Evolutionary conservation across 2,888 invertebrate genomes (phyloP).

Genomic region (Himalopsyche kuldschensis): DNA sequence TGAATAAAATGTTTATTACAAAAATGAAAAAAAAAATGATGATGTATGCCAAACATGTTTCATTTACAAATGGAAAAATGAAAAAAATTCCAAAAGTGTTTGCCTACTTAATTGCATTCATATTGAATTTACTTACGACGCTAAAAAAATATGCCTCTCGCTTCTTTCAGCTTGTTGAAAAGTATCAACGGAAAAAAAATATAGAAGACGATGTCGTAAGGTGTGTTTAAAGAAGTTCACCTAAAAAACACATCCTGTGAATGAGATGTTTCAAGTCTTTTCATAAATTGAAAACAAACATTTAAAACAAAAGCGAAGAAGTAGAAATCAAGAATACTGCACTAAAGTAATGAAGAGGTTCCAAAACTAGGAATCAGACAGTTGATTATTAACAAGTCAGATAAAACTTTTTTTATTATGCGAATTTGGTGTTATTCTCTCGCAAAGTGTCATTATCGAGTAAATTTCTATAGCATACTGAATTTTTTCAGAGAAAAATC

Average conservation of each 20-base stretch:
- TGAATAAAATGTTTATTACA: too few relatives aligned
- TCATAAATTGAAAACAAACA: constrained; percentile 1
- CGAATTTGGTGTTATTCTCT: too few relatives aligned
- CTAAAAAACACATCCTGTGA: background rate
- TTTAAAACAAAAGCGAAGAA: background rate
- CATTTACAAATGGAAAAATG: too few relatives aligned
- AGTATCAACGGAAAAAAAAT: background rate
- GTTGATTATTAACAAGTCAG: too few relatives aligned
- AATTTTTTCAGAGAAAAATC: too few relatives aligned
- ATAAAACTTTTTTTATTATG: too few relatives aligned
- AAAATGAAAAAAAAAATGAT: too few relatives aligned
- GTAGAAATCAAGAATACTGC: background rate
- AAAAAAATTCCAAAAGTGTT: background rate
- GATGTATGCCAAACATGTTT: too few relatives aligned
- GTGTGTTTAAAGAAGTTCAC: background rate
- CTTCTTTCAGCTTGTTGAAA: background rate
- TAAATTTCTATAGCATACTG: too few relatives aligned
- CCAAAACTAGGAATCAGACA: background rate
- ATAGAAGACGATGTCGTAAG: background rate
- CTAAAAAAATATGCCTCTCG: background rate
- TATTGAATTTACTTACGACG: background rate
- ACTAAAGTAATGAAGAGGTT: background rate
- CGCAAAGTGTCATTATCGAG: too few relatives aligned
- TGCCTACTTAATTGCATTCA: background rate
- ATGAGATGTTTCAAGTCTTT: background rate